phyloP scores from a whole-genome alignment of 2,888 invertebrate genomes.

The Litoditis marina region DNA sequence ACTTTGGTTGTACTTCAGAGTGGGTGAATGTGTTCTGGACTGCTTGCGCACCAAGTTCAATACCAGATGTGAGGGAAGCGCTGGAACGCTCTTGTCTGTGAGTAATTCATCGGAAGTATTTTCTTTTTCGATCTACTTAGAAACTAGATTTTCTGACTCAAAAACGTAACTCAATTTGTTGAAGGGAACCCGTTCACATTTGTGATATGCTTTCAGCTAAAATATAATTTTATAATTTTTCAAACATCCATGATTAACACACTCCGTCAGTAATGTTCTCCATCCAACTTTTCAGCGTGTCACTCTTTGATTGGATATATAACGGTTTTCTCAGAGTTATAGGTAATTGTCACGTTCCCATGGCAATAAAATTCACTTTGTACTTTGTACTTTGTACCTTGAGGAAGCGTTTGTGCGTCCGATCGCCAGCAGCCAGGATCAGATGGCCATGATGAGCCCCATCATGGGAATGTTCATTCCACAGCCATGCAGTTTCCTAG shows the following conservation, averaged over 20 bases:
- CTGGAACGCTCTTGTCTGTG: constrained; percentile 41
- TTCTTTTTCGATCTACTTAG: neutral
- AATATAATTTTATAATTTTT: too few species aligned
- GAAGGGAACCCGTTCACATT: too few species aligned
- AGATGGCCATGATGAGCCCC: constrained; percentile 28
- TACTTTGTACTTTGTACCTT: constrained; percentile 2
- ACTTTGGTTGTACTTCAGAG: constrained; percentile 24
- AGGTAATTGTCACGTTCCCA: too few species aligned
- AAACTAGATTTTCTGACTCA: neutral
- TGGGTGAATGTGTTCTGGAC: constrained; percentile 43
- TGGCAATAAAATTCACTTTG: too few species aligned
- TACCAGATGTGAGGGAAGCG: constrained; percentile 45
- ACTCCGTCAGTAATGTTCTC: too few species aligned
- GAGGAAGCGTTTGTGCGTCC: constrained; percentile 46
- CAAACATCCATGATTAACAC: too few species aligned
- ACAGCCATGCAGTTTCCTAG: constrained; percentile 34
- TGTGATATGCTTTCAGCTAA: too few species aligned
- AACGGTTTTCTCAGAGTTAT: too few species aligned
- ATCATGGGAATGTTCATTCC: constrained; percentile 38
- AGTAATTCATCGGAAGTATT: neutral
- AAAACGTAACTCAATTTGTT: too few species aligned
- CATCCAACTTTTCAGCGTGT: too few species aligned
- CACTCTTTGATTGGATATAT: too few species aligned
- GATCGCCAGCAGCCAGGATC: constrained; percentile 31
- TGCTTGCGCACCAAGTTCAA: constrained; percentile 47